Evolutionary conservation across 2,113 vertebrate species (phyloP).

Genomic region (Oreochromis aureus): DNA sequence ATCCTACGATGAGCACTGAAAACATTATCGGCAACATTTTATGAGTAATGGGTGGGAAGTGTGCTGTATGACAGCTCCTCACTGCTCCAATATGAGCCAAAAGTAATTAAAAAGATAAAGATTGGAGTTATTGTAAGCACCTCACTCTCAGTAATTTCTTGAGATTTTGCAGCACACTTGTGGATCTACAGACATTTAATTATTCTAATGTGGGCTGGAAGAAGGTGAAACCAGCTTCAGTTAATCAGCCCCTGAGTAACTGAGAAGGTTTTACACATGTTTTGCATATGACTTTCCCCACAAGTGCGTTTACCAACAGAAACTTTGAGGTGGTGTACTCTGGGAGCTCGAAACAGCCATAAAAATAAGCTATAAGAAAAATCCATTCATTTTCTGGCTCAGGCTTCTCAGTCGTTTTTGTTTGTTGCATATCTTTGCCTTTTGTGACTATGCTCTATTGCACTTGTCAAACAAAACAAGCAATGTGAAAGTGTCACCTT

Average conservation of each 20-base stretch:
- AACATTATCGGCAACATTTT: background rate
- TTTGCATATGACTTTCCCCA: background rate
- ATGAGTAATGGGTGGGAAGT: constrained; percentile 6
- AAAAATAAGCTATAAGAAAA: background rate
- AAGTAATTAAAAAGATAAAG: constrained; percentile 43
- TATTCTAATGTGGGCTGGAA: constrained; percentile 5
- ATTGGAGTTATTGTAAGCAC: constrained; percentile 3
- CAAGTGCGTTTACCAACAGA: background rate
- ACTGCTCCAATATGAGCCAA: background rate
- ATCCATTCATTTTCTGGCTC: background rate
- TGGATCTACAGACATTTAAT: constrained; percentile 19
- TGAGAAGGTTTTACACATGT: background rate
- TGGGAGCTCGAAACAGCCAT: background rate
- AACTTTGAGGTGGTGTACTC: background rate
- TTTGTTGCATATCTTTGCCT: background rate
- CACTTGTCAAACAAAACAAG: background rate
- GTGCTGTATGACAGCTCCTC: background rate
- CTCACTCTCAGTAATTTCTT: background rate
- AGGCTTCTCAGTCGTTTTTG: background rate
- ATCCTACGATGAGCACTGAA: background rate
- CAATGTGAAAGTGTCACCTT: background rate
- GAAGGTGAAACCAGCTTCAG: constrained; percentile 4
- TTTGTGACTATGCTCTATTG: background rate
- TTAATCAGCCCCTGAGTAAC: background rate
- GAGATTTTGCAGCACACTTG: background rate